These are phyloP conservation scores for Aphrocallistes beatrix DNA, from an alignment of 37 sponge, comb jelly and placozoan species.

Conservation along the genomic window DNA sequence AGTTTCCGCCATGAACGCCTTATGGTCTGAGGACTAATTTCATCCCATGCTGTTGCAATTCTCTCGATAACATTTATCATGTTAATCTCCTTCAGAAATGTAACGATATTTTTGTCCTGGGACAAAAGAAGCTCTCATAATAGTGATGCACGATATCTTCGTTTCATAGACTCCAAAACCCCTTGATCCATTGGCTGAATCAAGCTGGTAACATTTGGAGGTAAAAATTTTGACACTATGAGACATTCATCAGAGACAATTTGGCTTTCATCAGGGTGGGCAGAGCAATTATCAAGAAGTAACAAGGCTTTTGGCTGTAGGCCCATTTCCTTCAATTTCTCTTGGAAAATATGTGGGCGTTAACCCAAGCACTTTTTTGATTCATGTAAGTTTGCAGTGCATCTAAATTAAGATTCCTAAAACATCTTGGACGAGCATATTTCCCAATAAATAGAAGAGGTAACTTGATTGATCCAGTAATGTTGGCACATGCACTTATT, in stretches of 20 bases:
- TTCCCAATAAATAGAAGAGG: constrained; percentile 41
- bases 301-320: constrained; percentile 14
- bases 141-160: constrained; percentile 27
- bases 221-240: constrained; percentile 32
- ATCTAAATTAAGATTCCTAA: constrained; percentile 26
- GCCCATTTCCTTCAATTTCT: constrained; percentile 15
- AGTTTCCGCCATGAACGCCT: neutral
- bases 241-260: constrained; percentile 13
- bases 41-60: neutral
- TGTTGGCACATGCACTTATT: constrained; percentile 24
- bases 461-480: constrained; percentile 24
- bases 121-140: constrained; percentile 35
- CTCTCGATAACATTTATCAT: neutral
- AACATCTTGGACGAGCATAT: constrained; percentile 30
- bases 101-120: constrained; percentile 30
- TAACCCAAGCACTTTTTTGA: constrained; percentile 25
- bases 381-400: neutral
- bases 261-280: constrained; percentile 23
- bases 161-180: constrained; percentile 19
- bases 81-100: constrained; percentile 36
- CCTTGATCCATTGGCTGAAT: constrained; percentile 38
- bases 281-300: constrained; percentile 22
- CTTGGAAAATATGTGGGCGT: constrained; percentile 16
- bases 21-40: neutral
- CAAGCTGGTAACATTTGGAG: constrained; percentile 26